These are phyloP conservation scores for Beroe forskalii DNA, from an alignment of 37 sponge, comb jelly and placozoan species.

Conservation along the genomic window DNA sequence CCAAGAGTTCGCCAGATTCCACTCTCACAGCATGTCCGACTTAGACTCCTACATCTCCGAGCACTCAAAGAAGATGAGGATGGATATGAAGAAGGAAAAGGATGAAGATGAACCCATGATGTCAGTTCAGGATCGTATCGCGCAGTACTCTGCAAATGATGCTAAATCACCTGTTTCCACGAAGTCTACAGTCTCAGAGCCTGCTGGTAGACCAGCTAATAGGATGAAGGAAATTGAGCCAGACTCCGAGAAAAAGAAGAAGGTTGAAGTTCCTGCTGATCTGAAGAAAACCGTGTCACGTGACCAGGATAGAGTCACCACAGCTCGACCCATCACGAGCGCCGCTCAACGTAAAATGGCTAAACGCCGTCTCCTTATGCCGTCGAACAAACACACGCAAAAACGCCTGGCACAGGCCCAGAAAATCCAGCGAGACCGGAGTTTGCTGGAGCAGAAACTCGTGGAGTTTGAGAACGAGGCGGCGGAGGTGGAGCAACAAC, in stretches of 20 bases:
- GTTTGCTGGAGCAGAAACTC: slow-evolving; percentile 40
- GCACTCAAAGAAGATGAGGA: not conserved
- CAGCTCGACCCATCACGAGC: not conserved
- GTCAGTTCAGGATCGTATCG: slow-evolving; percentile 45
- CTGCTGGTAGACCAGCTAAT: not conserved
- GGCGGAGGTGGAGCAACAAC: slow-evolving; percentile 20
- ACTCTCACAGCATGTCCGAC: not conserved
- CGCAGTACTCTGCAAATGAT: not conserved
- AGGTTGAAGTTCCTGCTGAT: not conserved
- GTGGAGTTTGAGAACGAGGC: slow-evolving; percentile 26
- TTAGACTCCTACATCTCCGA: not conserved
- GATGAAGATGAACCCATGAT: not conserved
- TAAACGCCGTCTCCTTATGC: not conserved
- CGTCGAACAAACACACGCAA: slow-evolving; percentile 10
- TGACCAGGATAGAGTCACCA: not conserved
- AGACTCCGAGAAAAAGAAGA: not conserved
- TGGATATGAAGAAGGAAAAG: not conserved
- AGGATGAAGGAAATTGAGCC: not conserved
- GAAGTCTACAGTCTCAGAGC: not conserved
- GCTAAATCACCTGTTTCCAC: not conserved
- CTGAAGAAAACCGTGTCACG: slow-evolving; percentile 45
- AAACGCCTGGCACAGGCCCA: slow-evolving; percentile 45
- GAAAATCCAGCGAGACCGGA: slow-evolving; percentile 39
- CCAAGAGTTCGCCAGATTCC: not conserved
- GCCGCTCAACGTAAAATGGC: not conserved